Evolutionary conservation across 2,113 vertebrate genomes (phyloP).

Genomic region (Strix uralensis): DNA sequence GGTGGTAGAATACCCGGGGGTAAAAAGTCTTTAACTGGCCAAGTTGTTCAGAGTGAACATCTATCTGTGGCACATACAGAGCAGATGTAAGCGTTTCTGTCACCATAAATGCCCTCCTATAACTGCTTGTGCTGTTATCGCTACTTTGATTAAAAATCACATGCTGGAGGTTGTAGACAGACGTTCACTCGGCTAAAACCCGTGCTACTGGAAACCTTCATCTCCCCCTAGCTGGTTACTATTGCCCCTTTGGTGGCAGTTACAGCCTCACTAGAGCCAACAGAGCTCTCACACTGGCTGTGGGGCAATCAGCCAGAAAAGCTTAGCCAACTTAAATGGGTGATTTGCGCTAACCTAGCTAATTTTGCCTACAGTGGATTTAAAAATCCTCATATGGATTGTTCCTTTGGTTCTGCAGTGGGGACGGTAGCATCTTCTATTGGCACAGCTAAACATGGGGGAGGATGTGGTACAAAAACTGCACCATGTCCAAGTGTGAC

Average conservation of each 20-base stretch:
- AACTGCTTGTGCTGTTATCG: not conserved
- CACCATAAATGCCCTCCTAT: not conserved
- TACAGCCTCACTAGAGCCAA: not conserved
- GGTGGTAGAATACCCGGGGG: not conserved
- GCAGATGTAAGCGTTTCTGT: not conserved
- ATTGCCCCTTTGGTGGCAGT: not conserved
- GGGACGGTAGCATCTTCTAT: not conserved
- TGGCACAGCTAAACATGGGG: not conserved
- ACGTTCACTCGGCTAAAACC: not conserved
- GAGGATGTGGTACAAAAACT: not conserved
- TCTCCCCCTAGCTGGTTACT: not conserved
- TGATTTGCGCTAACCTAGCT: conserved; percentile 23
- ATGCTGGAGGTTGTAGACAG: not conserved
- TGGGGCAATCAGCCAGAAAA: conserved; percentile 30
- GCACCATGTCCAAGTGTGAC: not conserved
- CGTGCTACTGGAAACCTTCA: not conserved
- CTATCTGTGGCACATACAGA: not conserved
- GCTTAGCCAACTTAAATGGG: not conserved
- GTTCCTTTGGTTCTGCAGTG: not conserved
- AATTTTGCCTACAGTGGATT: conserved; percentile 5
- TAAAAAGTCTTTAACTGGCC: not conserved
- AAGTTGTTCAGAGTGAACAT: not conserved
- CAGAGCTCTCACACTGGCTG: not conserved
- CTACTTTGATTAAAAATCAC: conserved; percentile 30
- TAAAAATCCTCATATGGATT: not conserved